Evolutionary conservation across 2,797 vertebrate genomes (phyloP), one percentile per base, ranked within the genome.

Genomic region (Enteromius viviparus): DNA sequence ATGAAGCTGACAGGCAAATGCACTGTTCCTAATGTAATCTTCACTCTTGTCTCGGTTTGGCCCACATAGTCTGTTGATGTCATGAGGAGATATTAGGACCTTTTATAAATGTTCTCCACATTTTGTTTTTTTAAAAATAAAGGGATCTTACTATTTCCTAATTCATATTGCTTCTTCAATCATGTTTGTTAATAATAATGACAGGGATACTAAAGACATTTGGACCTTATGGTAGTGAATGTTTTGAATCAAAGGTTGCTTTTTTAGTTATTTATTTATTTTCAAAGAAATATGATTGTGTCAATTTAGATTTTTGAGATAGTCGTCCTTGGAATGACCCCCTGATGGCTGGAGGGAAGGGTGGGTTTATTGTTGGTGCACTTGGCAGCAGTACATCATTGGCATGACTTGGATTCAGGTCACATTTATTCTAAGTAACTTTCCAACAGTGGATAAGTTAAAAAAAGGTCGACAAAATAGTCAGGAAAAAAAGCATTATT

Each of bases 311-410:
- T 74, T 82, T 65, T 64, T 69, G 19, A 42, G 42, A 23, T 75
- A 26, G 19, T n/a, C 40, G 68, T 76, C 62, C 85, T 86, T 83
- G 81, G 32, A 49, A 40, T 76, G 81, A 86, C 81, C 76, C 77
- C n/a, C 45, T 53, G 70, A 68, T 75, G 55, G 77, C 34, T 32
- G 1, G n/a, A 78, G 60, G 29, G 47, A 47, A 69, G 1, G 4
- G 40, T 75, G 69, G 62, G 58, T 81, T 78, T 49, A 11, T 58
- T 66, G 74, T 66, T 53, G 34, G 58, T 5, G 12, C 6, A 62
- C 74, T 78, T 62, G 80, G 65, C 58, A 78, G 79, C 3, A 10
- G 80, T 45, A 62, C 55, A 53, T 75, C 23, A 23, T 58, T 74
- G 76, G 76, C 75, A 81, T 40, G 42, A n/a, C 58, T 72, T 72